Evolutionary conservation across 2,113 vertebrate genomes (phyloP), one percentile per base, ranked within the genome.

Genomic region (Aegithalos caudatus): DNA sequence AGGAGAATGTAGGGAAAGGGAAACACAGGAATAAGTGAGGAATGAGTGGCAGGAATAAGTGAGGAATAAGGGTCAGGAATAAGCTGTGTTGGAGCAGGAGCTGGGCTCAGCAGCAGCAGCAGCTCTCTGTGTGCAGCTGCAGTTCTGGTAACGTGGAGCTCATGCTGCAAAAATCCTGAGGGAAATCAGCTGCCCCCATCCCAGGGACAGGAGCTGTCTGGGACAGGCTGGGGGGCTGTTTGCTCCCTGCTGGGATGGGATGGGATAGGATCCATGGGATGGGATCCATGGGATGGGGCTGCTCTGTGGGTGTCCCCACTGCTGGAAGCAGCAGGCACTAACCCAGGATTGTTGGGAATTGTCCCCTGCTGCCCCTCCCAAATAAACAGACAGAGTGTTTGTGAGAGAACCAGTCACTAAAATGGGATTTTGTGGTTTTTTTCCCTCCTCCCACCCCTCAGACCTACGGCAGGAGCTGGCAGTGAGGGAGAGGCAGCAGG

Each of bases 401-500:
- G 8, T 37, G 80, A 35, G 38, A 81, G n/a, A 54, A 45, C 42
- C 21, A 12, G 1, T 40, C 12, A 6, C 35, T n/a, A 4, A 27
- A 11, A 1, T 0, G 24, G 44, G 22, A 18, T 64, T 40, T 19
- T 62, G 19, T 42, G 58, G 54, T 22, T 8, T 27, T 66, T 67
- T 74, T 64, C 28, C 2, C 27, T 56, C 37, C 48, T 66, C 31
- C 42, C 27, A 9, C 45, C 40, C 60, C 94, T 53, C 94, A 99
- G 99, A 99, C 95, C 97, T 99, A 90, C 98, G 99, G 72, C 99
- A 99, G 95, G 99, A 99, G 97, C 93, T 99, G 71, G 99, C 99
- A 22, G 99, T 99, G 48, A 98, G 99, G 53, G 99, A 99, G 92
- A 98, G 99, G 96, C 98, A 99, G 11, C 98, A 99, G 33, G 99